phyloP scores from a whole-genome alignment of 2,113 vertebrate species.

The Nanorana parkeri region DNA sequence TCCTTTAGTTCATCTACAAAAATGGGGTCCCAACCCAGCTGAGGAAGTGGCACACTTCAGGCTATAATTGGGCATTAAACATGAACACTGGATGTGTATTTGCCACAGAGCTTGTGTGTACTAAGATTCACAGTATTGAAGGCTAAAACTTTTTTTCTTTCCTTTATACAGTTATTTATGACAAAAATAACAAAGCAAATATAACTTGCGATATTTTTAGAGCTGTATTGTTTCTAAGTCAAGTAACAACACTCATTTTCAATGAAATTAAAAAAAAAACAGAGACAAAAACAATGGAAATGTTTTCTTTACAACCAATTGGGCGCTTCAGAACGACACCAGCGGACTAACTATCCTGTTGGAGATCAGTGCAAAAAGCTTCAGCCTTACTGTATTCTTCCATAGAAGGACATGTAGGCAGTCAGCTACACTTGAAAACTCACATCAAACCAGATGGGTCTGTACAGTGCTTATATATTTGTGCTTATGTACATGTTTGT shows the following conservation, averaged over 20 bases:
- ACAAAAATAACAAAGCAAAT: not conserved
- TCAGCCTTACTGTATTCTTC: slow-evolving; percentile 6
- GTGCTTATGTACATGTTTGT: slow-evolving; percentile 21
- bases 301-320: not conserved
- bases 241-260: not conserved
- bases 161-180: not conserved
- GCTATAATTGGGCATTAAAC: no score
- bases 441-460: slow-evolving; percentile 34
- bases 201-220: not conserved
- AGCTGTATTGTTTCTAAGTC: not conserved
- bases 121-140: no score
- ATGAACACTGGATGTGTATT: no score
- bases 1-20: no score
- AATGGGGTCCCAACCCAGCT: no score
- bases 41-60: no score
- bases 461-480: slow-evolving; percentile 5
- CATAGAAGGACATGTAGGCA: slow-evolving; percentile 41
- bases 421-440: not conserved
- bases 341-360: not conserved
- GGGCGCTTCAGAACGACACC: no score
- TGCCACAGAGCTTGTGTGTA: no score
- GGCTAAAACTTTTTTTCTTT: no score
- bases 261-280: not conserved
- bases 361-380: not conserved
- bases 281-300: slow-evolving; percentile 25